phyloP scores from a whole-genome alignment of 2,888 invertebrate species.

The Holacanthella duospinosa region DNA sequence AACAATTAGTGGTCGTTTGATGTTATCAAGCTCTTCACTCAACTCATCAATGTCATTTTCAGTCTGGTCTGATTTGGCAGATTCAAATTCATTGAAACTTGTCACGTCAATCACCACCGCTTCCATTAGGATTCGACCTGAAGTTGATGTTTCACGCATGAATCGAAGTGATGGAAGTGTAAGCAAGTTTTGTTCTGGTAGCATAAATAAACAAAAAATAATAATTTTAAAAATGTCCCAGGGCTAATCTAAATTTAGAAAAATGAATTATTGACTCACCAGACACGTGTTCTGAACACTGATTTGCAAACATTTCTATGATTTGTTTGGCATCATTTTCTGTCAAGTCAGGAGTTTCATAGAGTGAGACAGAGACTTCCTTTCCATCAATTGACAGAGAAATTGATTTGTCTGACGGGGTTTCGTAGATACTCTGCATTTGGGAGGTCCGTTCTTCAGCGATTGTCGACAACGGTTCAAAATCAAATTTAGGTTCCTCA shows the following conservation, averaged over 20 bases:
- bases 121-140: constrained; percentile 78
- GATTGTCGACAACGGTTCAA: constrained; percentile 74
- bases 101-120: constrained; percentile 76
- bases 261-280: constrained; percentile 43
- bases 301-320: constrained; percentile 88
- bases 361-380: constrained; percentile 79
- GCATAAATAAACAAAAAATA: constrained; percentile 9
- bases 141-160: constrained; percentile 77
- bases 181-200: constrained; percentile 66
- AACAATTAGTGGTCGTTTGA: not conserved
- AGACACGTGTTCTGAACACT: constrained; percentile 74
- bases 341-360: constrained; percentile 83
- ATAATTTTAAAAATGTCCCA: not conserved
- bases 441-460: constrained; percentile 83
- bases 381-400: constrained; percentile 85
- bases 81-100: not conserved
- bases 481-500: constrained; percentile 43
- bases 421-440: constrained; percentile 56
- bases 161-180: constrained; percentile 78
- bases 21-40: not conserved
- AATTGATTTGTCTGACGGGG: constrained; percentile 65
- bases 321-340: constrained; percentile 85
- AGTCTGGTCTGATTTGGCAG: not conserved
- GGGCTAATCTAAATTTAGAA: not conserved
- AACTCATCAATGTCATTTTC: constrained; percentile 14